Percentiles rank a stretch among this genome's conserved stretches.
phyloP scores from a whole-genome alignment of 2,113 vertebrate species.

The Okapia johnstoni region DNA sequence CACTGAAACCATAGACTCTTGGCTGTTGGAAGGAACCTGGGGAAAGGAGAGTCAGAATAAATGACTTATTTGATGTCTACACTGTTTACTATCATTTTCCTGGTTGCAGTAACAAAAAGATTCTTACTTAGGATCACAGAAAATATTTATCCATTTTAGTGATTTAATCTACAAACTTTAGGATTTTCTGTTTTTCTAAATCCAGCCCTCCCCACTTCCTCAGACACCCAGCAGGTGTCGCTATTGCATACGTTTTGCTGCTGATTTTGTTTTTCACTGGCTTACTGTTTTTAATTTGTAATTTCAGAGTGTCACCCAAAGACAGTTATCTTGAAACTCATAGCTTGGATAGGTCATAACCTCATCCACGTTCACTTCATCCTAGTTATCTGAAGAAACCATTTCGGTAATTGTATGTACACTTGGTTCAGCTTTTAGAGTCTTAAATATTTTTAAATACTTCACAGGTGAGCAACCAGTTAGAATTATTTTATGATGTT shows the following conservation, averaged over 20 bases:
- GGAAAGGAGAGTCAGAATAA: not conserved
- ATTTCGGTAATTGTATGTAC: not conserved
- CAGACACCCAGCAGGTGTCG: slow-evolving; percentile 75
- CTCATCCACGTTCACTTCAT: not conserved
- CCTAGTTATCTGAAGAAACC: not conserved
- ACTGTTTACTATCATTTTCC: not conserved
- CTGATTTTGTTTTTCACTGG: not conserved
- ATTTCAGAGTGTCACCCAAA: not conserved
- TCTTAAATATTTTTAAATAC: slow-evolving; percentile 20
- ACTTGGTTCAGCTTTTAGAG: not conserved
- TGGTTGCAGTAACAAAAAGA: not conserved
- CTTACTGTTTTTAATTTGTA: not conserved
- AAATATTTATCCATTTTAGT: not conserved
- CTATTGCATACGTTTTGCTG: slow-evolving; percentile 53
- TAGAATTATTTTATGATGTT: not conserved
- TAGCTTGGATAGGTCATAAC: not conserved
- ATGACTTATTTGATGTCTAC: not conserved
- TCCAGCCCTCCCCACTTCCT: not conserved
- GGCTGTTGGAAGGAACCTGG: not conserved
- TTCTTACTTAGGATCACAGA: slow-evolving; percentile 7
- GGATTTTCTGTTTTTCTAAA: not conserved
- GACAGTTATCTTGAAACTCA: not conserved
- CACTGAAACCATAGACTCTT: not conserved
- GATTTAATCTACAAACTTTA: slow-evolving; percentile 3
- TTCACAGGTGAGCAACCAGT: not conserved